Percentiles rank a stretch among this genome's conserved stretches.
Conservation (phyloP, 2,888 invertebrate genomes). For the Scaptodrosophila latifasciaeformis region DNA sequence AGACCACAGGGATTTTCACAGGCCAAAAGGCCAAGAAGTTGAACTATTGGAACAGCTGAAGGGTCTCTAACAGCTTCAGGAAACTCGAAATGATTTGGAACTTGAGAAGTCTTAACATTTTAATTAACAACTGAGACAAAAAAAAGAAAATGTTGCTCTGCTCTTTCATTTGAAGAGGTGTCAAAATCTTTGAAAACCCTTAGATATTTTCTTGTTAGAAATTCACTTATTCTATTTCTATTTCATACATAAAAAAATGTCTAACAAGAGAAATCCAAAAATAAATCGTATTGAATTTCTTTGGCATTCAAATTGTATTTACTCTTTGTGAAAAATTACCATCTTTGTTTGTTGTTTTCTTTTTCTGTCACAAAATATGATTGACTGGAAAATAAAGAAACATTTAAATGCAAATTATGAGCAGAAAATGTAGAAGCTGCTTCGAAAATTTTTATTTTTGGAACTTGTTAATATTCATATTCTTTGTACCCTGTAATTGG, state of each 20-base stretch:
- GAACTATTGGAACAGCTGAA: too few species aligned
- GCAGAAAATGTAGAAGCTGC: conserved; percentile 10
- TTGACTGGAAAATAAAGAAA: conserved; percentile 41
- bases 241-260: background rate
- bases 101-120: too few species aligned
- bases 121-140: too few species aligned
- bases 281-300: conserved; percentile 4
- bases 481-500: too few species aligned
- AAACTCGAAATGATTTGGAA: too few species aligned
- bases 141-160: too few species aligned
- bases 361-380: conserved; percentile 20
- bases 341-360: conserved; percentile 16
- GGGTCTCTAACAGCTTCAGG: too few species aligned
- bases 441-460: conserved; percentile 38
- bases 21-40: too few species aligned
- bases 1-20: too few species aligned
- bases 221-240: background rate
- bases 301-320: conserved; percentile 23
- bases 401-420: conserved; percentile 42
- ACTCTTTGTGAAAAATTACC: background rate
- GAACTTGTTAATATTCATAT: conserved; percentile 44
- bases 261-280: background rate
- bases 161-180: too few species aligned
- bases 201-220: too few species aligned
- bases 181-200: too few species aligned